A percentile compares a stretch with the other conserved stretches of the same genome.
Evolutionary conservation across 2,113 vertebrate species (phyloP).

Genomic region (Salvelinus namaycush): DNA sequence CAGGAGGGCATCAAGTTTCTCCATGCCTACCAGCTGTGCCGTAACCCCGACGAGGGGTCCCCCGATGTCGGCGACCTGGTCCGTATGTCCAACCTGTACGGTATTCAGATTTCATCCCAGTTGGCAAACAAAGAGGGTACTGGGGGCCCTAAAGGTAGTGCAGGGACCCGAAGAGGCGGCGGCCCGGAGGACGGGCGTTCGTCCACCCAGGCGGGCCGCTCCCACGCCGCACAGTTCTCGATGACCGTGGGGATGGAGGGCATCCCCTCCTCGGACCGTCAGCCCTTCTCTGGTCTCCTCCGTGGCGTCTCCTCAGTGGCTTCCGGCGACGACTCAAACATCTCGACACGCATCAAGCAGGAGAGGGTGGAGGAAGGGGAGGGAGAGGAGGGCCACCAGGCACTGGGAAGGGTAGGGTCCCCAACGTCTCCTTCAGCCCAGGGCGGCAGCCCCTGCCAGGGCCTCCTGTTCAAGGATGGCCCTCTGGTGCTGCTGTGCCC

Average conservation of each 20-base stretch:
- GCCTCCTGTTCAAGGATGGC: conserved; percentile 70
- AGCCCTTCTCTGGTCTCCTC: conserved; percentile 63
- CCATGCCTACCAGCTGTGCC: conserved; percentile 91
- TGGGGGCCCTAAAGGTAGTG: conserved; percentile 70
- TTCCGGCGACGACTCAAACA: conserved; percentile 77
- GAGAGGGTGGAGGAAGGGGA: conserved; percentile 82
- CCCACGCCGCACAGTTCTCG: conserved; percentile 80
- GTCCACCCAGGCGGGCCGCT: conserved; percentile 64
- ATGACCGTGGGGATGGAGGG: conserved; percentile 84
- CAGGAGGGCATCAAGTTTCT: conserved; percentile 97
- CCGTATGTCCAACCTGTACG: conserved; percentile 93
- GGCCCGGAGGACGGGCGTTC: conserved; percentile 57
- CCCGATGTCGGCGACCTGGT: conserved; percentile 77
- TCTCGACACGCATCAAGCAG: conserved; percentile 81
- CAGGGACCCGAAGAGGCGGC: conserved; percentile 52
- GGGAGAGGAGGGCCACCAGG: conserved; percentile 58
- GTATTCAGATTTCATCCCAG: conserved; percentile 95
- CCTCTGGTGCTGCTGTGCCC: conserved; percentile 82
- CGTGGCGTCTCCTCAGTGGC: conserved; percentile 67
- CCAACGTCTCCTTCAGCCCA: conserved; percentile 60
- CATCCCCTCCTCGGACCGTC: conserved; percentile 69
- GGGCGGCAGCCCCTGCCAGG: conserved; percentile 57
- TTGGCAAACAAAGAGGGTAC: conserved; percentile 77
- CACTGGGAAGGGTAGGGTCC: conserved; percentile 62
- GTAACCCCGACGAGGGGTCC: conserved; percentile 76